Percentiles rank a stretch among this genome's conserved stretches.
phyloP scores from a whole-genome alignment of 2,888 invertebrate genomes.

The Brassicogethes aeneus region DNA sequence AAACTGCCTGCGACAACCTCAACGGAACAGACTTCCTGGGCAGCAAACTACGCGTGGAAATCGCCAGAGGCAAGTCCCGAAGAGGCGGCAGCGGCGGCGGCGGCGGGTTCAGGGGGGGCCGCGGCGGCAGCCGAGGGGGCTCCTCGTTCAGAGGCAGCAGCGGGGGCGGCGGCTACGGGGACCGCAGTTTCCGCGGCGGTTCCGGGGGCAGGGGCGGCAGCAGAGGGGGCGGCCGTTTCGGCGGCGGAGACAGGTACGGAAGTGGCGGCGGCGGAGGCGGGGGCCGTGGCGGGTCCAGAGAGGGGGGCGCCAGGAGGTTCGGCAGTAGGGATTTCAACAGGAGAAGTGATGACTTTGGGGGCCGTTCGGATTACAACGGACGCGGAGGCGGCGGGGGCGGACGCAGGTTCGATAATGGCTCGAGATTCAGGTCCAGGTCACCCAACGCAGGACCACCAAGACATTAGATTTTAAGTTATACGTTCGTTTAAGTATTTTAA shows the following conservation, averaged over 20 bases:
- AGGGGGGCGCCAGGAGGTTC: conserved; percentile 15
- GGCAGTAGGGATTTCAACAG: conserved; percentile 23
- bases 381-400: conserved; percentile 25
- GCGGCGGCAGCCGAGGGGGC: conserved; percentile 29
- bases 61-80: conserved; percentile 72
- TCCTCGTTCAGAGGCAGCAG: conserved; percentile 32
- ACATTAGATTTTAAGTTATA: conserved; percentile 10
- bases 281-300: conserved; percentile 35
- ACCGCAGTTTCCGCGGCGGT: conserved; percentile 22
- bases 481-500: background rate
- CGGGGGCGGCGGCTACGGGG: conserved; percentile 36
- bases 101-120: conserved; percentile 46
- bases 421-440: conserved; percentile 28
- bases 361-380: conserved; percentile 33
- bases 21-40: conserved; percentile 84
- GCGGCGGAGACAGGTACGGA: conserved; percentile 12
- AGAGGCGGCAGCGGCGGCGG: conserved; percentile 51
- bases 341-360: conserved; percentile 27
- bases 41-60: conserved; percentile 79
- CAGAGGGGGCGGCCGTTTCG: conserved; percentile 15
- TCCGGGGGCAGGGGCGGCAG: conserved; percentile 22
- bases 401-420: conserved; percentile 14
- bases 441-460: conserved; percentile 22
- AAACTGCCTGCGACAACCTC: conserved; percentile 79
- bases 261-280: conserved; percentile 27